phyloP scores from a whole-genome alignment of 2,797 vertebrate genomes.

The Esox lucius region DNA sequence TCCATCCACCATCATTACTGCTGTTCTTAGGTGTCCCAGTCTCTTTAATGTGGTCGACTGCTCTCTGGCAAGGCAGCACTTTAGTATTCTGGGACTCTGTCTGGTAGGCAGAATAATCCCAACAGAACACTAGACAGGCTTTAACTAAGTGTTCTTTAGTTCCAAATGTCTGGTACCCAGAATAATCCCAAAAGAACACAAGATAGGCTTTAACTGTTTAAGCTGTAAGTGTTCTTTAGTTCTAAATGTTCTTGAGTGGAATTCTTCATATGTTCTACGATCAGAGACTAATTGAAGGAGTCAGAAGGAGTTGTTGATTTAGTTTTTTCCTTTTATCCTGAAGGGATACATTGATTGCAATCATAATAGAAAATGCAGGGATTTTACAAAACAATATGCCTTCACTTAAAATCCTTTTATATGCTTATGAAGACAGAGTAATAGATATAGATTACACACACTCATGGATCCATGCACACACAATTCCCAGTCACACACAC shows the following conservation, averaged over 20 bases:
- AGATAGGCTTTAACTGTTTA: not conserved
- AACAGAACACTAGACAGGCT: not conserved
- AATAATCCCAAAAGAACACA: not conserved
- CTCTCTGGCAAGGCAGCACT: constrained; percentile 62
- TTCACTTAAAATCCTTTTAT: not conserved
- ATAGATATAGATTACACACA: too few relatives aligned
- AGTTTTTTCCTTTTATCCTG: not conserved
- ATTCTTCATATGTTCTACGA: not conserved
- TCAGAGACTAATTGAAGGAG: not conserved
- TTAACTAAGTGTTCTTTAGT: not conserved
- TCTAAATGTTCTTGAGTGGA: not conserved
- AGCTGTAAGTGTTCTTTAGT: not conserved
- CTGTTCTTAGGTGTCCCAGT: constrained; percentile 53
- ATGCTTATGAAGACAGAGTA: too few relatives aligned
- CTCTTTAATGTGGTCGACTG: constrained; percentile 57
- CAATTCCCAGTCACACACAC: too few relatives aligned
- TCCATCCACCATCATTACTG: constrained; percentile 62
- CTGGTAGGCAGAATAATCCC: constrained; percentile 18
- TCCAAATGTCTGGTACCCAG: constrained; percentile 17
- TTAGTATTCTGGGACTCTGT: constrained; percentile 48
- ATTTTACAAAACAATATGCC: not conserved
- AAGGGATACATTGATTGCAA: not conserved
- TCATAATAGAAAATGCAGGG: not conserved
- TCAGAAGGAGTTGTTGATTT: not conserved
- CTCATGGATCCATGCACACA: too few relatives aligned